Conservation (phyloP, 1,140 invertebrate genomes). For the Drosophila suzukii region DNA sequence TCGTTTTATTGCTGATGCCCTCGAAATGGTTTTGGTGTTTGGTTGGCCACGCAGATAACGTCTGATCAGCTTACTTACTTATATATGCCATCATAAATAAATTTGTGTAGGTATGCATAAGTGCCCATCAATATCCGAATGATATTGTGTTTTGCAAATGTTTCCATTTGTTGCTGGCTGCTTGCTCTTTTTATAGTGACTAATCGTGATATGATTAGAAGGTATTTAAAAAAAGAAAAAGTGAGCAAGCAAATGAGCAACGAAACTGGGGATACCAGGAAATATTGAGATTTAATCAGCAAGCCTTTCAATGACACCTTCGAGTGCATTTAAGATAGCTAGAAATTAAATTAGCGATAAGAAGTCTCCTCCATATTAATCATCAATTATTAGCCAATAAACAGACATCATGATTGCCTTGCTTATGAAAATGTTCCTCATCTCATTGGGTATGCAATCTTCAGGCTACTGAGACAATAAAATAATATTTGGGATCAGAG, state of each 20-base stretch:
- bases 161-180: background rate
- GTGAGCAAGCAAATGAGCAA: constrained; percentile 11
- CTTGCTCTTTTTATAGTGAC: constrained; percentile 12
- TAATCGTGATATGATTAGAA: constrained; percentile 24
- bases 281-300: constrained; percentile 9
- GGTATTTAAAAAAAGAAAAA: constrained; percentile 25
- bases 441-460: background rate
- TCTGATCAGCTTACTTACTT: constrained; percentile 8
- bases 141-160: constrained; percentile 17
- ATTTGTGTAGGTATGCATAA: background rate
- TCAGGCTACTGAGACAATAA: no score
- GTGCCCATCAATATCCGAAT: constrained; percentile 9
- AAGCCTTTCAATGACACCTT: constrained; percentile 10
- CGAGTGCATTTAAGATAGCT: constrained; percentile 3
- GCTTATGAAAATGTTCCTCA: no score
- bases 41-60: constrained; percentile 4
- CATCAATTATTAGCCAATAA: constrained; percentile 19
- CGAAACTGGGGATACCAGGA: constrained; percentile 19
- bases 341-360: constrained; percentile 15
- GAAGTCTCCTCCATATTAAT: constrained; percentile 2
- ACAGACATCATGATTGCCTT: no score
- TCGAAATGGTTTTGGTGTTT: background rate
- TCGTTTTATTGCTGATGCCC: background rate
- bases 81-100: background rate
- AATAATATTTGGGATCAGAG: no score